These are phyloP conservation scores for Perdita meconis DNA, from an alignment of 2,888 invertebrate species.

Conservation along the genomic window DNA sequence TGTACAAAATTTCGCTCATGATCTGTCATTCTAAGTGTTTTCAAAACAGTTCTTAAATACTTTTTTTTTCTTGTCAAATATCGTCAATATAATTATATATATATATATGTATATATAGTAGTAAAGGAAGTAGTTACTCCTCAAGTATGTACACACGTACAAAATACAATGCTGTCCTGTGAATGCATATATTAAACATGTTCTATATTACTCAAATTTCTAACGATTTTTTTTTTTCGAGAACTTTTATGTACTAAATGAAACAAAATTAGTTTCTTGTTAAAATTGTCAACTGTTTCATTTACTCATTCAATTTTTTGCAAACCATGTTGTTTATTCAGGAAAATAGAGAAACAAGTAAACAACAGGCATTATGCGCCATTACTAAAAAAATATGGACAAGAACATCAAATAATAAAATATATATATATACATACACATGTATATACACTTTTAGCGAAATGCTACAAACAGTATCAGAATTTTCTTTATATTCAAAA, in stretches of 20 bases:
- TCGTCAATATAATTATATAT: conserved; percentile 33
- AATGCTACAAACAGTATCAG: conserved; percentile 51
- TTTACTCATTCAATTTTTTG: conserved; percentile 12
- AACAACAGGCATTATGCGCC: conserved; percentile 39
- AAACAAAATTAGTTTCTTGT: too few species aligned
- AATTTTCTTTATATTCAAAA: conserved; percentile 65
- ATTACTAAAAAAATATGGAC: conserved; percentile 29
- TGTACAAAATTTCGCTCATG: conserved; percentile 43
- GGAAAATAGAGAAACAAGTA: conserved; percentile 42
- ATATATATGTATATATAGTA: conserved; percentile 19
- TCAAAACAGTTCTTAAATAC: conserved; percentile 2
- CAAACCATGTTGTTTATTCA: conserved; percentile 8
- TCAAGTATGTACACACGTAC: conserved; percentile 44
- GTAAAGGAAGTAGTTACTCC: conserved; percentile 38
- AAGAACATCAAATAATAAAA: conserved; percentile 60
- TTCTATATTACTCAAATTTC: conserved; percentile 1
- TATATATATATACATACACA: conserved; percentile 40
- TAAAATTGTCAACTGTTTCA: conserved; percentile 2
- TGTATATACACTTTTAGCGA: conserved; percentile 30
- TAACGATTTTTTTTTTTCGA: not conserved
- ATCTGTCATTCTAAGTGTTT: conserved; percentile 26
- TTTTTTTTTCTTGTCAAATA: conserved; percentile 7
- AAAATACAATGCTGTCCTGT: conserved; percentile 49
- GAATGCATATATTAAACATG: conserved; percentile 25
- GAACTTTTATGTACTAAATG: not conserved